Percentiles rank a stretch among this genome's conserved stretches.
phyloP scores from a whole-genome alignment of 2,888 invertebrate species.

The Brenthis ino region DNA sequence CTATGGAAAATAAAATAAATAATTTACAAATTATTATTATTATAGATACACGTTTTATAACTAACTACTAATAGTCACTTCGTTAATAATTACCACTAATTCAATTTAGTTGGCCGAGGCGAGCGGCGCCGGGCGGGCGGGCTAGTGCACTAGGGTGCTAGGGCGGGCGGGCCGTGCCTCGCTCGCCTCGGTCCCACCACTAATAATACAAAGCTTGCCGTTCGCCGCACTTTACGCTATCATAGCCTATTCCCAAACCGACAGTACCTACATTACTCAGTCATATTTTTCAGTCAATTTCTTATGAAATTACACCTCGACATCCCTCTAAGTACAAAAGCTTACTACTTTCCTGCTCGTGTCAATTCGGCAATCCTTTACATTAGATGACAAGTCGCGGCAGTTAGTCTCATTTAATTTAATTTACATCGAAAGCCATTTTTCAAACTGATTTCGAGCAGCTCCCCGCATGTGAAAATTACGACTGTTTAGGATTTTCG shows the following conservation, averaged over 20 bases:
- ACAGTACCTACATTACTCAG: constrained; percentile 79
- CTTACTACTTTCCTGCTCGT: constrained; percentile 57
- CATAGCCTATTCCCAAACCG: constrained; percentile 77
- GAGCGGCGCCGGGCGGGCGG: constrained; percentile 50
- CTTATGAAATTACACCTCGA: constrained; percentile 76
- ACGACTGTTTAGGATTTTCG: constrained; percentile 53
- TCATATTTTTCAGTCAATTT: constrained; percentile 81
- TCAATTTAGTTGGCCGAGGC: constrained; percentile 55
- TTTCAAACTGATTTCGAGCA: constrained; percentile 33
- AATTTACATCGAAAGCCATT: neutral
- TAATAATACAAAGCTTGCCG: constrained; percentile 72
- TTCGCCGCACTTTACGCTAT: constrained; percentile 75
- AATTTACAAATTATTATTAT: constrained; percentile 72
- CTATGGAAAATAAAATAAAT: constrained; percentile 80
- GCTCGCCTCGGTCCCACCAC: constrained; percentile 56
- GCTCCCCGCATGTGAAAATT: constrained; percentile 53
- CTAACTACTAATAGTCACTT: constrained; percentile 77
- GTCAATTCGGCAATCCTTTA: constrained; percentile 40
- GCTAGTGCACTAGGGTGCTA: constrained; percentile 2
- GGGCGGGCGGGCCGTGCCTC: constrained; percentile 41
- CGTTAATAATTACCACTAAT: constrained; percentile 71
- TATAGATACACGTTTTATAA: constrained; percentile 74
- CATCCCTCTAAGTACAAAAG: constrained; percentile 73
- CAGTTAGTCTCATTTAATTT: neutral
- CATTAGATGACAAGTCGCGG: neutral